These are phyloP conservation scores for Lottia scabra DNA, from an alignment of 2,888 invertebrate species.

Conservation along the genomic window DNA sequence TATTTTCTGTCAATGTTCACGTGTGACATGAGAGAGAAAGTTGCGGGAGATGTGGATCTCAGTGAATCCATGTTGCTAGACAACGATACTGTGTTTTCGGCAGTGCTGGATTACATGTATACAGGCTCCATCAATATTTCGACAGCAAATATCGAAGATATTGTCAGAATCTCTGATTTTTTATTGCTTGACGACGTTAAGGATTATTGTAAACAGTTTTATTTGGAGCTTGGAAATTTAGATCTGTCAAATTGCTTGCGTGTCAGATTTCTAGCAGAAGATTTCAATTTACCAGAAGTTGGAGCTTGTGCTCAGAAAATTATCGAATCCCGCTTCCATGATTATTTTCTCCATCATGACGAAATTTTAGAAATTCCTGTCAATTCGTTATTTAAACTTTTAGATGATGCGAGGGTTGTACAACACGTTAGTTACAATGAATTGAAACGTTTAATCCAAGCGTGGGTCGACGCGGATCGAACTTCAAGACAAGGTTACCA, in stretches of 20 bases:
- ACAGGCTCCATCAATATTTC: slow-evolving; percentile 59
- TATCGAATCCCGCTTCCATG: slow-evolving; percentile 63
- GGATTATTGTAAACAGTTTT: slow-evolving; percentile 63
- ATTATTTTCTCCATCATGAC: slow-evolving; percentile 60
- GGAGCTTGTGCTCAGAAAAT: slow-evolving; percentile 54
- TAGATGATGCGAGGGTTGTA: slow-evolving; percentile 56
- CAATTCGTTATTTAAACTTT: slow-evolving; percentile 49
- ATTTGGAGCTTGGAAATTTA: slow-evolving; percentile 61
- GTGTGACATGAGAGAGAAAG: slow-evolving; percentile 62
- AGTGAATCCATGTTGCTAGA: slow-evolving; percentile 60
- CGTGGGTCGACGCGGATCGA: slow-evolving; percentile 59
- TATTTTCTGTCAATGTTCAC: slow-evolving; percentile 67
- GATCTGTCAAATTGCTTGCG: slow-evolving; percentile 61
- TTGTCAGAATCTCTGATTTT: slow-evolving; percentile 63
- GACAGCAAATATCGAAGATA: slow-evolving; percentile 58
- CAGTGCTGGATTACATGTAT: slow-evolving; percentile 63
- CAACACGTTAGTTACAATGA: slow-evolving; percentile 58
- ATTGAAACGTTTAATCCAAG: slow-evolving; percentile 51
- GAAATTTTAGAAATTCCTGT: slow-evolving; percentile 61
- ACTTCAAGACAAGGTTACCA: slow-evolving; percentile 41
- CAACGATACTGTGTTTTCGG: slow-evolving; percentile 54
- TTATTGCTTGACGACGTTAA: slow-evolving; percentile 64
- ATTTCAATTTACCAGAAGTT: slow-evolving; percentile 61
- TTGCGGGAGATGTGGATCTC: slow-evolving; percentile 56
- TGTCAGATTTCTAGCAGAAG: slow-evolving; percentile 57